Evolutionary conservation across 1,140 invertebrate species (phyloP).

Genomic region (Drosophila kepulauana): DNA sequence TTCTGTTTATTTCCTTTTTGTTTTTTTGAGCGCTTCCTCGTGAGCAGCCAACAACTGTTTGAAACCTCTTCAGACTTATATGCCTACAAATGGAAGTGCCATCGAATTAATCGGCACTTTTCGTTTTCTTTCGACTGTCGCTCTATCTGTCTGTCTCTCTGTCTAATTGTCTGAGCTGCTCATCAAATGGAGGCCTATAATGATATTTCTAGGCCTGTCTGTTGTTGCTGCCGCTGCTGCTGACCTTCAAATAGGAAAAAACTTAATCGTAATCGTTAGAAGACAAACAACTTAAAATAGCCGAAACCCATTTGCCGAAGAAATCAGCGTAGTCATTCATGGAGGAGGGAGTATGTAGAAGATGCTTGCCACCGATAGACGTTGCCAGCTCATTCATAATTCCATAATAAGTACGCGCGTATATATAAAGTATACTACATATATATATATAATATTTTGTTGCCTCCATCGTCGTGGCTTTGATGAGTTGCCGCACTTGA

Average conservation of each 20-base stretch:
- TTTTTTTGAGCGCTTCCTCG: slow-evolving; percentile 26
- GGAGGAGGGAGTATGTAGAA: slow-evolving; percentile 36
- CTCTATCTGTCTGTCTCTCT: slow-evolving; percentile 27
- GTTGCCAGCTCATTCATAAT: slow-evolving; percentile 72
- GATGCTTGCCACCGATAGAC: slow-evolving; percentile 53
- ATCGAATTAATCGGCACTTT: slow-evolving; percentile 80
- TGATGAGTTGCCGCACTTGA: slow-evolving; percentile 80
- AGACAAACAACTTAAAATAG: slow-evolving; percentile 44
- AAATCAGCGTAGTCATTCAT: slow-evolving; percentile 74
- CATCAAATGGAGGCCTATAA: slow-evolving; percentile 65
- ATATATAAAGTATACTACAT: slow-evolving; percentile 7
- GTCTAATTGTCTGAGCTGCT: slow-evolving; percentile 25
- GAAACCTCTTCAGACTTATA: slow-evolving; percentile 64
- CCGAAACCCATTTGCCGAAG: slow-evolving; percentile 34
- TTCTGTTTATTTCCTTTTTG: slow-evolving; percentile 34
- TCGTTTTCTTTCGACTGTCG: slow-evolving; percentile 42
- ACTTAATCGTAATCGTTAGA: slow-evolving; percentile 33
- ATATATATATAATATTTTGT: slow-evolving; percentile 32
- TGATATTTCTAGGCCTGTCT: slow-evolving; percentile 51
- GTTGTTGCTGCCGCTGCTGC: background rate
- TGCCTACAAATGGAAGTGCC: slow-evolving; percentile 80
- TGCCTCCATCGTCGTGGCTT: slow-evolving; percentile 49
- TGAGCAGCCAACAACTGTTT: slow-evolving; percentile 33
- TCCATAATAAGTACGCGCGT: slow-evolving; percentile 28
- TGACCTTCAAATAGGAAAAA: slow-evolving; percentile 58